Evolutionary conservation across 2,113 vertebrate species (phyloP), one percentile per base, ranked within the genome.

Genomic region (Carassius carassius): DNA sequence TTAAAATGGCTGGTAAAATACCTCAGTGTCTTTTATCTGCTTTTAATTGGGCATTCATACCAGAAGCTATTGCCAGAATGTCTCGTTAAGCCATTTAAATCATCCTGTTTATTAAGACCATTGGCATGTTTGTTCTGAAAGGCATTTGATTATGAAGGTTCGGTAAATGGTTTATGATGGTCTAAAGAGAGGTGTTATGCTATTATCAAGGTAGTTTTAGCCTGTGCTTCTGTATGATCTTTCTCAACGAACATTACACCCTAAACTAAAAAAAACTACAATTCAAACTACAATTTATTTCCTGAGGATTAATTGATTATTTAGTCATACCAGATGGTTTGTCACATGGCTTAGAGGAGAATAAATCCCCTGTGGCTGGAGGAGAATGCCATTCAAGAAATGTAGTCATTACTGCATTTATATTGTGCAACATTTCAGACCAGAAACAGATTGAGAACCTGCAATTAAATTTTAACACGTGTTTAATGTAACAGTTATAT

Each of bases 1-100:
- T 83, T 87, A 67, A 87, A 86, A 65, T 37, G 29, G 72, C 44
- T 87, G 65, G 87, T 85, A 89, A 88, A 84, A 84, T 84, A 83
- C 62, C 81, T 90, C 90, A 92, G 93, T 87, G 88, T 47, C 54
- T 90, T 89, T 92, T 87, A 90, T 92, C 82, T 88, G 88, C 81
- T 86, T 81, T 70, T 32, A 86, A 91, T 90, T 86, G 89, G 91
- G 90, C 88, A 92, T 92, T 90, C 89, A 84, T 90, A 80, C 84
- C 91, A 83, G 83, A 90, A 91, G 88, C 87, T 82, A 87, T 88
- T 65, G 77, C 87, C 78, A 88, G 87, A 74, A 70, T 86, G 87
- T 89, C 86, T 87, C 78, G 87, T 90, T 90, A 90, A 89, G 54
- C 83, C 51, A 85, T 91, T 90, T 89, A 90, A 91, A 90, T 89